Evolutionary conservation across 1,140 invertebrate genomes (phyloP).

Genomic region (Zaprionus africanus): DNA sequence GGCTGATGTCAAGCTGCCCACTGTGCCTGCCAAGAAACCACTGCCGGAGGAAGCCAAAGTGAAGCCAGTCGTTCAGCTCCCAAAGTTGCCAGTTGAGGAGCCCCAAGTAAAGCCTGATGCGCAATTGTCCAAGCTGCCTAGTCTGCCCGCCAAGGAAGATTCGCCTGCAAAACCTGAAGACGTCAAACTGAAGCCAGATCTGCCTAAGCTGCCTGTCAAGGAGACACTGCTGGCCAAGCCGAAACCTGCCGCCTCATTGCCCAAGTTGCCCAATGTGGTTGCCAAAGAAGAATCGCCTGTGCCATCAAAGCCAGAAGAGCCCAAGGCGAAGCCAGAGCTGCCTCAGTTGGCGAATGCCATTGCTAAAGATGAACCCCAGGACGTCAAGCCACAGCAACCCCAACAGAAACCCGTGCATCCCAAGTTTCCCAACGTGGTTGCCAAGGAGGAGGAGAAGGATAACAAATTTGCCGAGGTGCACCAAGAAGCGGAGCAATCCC

Average conservation of each 20-base stretch:
- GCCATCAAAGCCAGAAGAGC: not conserved
- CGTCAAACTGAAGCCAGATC: not conserved
- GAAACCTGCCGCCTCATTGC: not conserved
- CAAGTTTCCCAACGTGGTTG: slow-evolving; percentile 22
- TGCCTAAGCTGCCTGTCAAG: not conserved
- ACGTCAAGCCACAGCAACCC: not conserved
- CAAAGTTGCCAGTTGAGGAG: not conserved
- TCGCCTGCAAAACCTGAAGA: not conserved
- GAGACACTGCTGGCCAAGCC: not conserved
- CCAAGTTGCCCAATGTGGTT: slow-evolving; percentile 3
- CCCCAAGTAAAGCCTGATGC: not conserved
- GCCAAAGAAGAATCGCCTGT: not conserved
- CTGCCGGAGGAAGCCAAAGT: not conserved
- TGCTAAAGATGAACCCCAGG: not conserved
- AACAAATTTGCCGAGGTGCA: not conserved
- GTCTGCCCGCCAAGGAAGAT: not conserved
- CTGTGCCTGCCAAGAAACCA: no score
- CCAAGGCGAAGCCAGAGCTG: not conserved
- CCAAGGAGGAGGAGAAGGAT: slow-evolving; percentile 1
- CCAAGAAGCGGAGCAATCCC: not conserved
- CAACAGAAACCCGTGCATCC: not conserved
- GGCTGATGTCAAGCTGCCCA: no score
- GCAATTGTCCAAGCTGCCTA: not conserved
- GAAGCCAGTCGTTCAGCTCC: not conserved
- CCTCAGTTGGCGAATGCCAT: slow-evolving; percentile 9